Conservation (phyloP, 2,113 vertebrate species). For the Centropus unirufus region DNA sequence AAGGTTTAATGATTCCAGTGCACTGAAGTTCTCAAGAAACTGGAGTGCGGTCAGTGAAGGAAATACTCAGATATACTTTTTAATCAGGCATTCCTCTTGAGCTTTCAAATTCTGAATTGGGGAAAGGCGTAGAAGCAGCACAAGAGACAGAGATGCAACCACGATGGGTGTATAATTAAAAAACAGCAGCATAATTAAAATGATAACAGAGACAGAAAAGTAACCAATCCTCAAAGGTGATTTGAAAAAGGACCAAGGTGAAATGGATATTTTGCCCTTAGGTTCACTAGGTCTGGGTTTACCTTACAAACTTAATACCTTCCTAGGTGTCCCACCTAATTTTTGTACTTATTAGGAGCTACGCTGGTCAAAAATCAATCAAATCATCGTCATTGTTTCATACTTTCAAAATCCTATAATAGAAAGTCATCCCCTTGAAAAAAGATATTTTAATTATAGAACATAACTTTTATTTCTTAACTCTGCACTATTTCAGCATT, state of each 20-base stretch:
- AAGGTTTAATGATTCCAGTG: not conserved
- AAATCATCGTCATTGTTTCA: not conserved
- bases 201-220: not conserved
- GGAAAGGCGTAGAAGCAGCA: not conserved
- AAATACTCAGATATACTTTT: not conserved
- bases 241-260: not conserved
- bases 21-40: not conserved
- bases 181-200: constrained; percentile 3
- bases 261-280: constrained; percentile 5
- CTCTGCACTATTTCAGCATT: not conserved
- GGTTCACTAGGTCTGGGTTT: not conserved
- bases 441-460: not conserved
- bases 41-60: not conserved
- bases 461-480: not conserved
- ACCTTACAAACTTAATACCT: not conserved
- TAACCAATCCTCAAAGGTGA: not conserved
- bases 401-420: not conserved
- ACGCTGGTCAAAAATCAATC: not conserved
- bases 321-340: not conserved
- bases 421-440: not conserved
- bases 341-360: not conserved
- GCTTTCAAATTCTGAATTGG: not conserved
- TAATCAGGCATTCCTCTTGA: not conserved
- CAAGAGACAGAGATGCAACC: not conserved
- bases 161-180: not conserved